Evolutionary conservation across 23 tunicate genomes (phyloP).

Genomic region (Halocynthia aurantium): DNA sequence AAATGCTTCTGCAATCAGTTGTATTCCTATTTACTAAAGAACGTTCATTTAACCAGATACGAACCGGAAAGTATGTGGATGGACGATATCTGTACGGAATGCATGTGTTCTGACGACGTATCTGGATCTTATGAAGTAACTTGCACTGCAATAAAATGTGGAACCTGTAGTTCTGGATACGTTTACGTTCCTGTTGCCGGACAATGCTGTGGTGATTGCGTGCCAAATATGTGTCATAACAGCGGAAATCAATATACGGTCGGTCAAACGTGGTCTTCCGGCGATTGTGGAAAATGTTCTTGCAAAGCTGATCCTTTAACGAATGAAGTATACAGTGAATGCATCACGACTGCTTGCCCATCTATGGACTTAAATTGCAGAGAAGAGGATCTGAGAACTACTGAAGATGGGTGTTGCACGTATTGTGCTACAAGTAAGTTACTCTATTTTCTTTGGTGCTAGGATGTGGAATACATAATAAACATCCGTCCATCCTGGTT

Average conservation of each 20-base stretch:
- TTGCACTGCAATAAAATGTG: slow-evolving; percentile 81
- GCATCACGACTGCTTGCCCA: slow-evolving; percentile 78
- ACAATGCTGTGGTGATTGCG: slow-evolving; percentile 96
- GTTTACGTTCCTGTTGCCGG: slow-evolving; percentile 91
- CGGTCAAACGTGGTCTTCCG: slow-evolving; percentile 40
- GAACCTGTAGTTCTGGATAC: slow-evolving; percentile 83
- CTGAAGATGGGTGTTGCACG: slow-evolving; percentile 2
- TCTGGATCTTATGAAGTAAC: slow-evolving; percentile 52
- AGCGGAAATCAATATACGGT: slow-evolving; percentile 62
- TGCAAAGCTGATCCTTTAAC: slow-evolving; percentile 76
- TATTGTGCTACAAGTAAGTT: slow-evolving; percentile 5
- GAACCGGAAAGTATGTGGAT: slow-evolving; percentile 61
- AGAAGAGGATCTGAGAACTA: slow-evolving; percentile 43
- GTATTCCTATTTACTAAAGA: too few relatives aligned
- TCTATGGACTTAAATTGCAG: slow-evolving; percentile 60
- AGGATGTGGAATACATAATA: too few relatives aligned
- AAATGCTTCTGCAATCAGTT: too few relatives aligned
- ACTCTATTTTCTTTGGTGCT: too few relatives aligned
- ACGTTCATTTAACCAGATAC: background rate
- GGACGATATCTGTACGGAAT: slow-evolving; percentile 90
- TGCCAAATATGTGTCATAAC: slow-evolving; percentile 78
- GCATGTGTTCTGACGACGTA: slow-evolving; percentile 48
- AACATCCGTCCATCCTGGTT: too few relatives aligned
- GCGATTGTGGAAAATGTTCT: slow-evolving; percentile 52
- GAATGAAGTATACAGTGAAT: slow-evolving; percentile 85